Evolutionary conservation across 2,888 invertebrate species (phyloP).

Genomic region (Limnephilus auricula): DNA sequence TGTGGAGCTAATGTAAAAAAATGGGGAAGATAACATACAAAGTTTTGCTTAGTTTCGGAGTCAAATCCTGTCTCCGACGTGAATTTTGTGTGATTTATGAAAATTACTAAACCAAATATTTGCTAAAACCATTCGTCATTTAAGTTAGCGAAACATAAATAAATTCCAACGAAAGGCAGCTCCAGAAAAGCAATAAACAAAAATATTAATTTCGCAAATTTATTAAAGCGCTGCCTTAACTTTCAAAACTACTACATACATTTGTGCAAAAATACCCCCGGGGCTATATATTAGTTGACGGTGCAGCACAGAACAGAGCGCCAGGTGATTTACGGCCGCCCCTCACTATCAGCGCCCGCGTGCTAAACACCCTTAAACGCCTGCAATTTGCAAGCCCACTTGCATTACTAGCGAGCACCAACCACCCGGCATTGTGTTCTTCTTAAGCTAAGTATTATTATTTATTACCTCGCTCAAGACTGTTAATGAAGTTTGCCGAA

Average conservation of each 20-base stretch:
- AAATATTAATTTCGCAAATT: neutral
- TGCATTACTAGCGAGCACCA: neutral
- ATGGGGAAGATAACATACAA: too few species aligned
- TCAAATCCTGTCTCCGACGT: too few species aligned
- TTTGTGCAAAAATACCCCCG: neutral
- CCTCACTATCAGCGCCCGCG: conserved; percentile 21
- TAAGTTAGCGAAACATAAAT: neutral
- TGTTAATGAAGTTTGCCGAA: neutral
- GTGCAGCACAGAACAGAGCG: neutral
- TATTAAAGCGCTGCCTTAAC: neutral
- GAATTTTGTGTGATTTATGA: too few species aligned
- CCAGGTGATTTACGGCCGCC: conserved; percentile 24
- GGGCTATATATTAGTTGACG: neutral
- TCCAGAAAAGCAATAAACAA: neutral
- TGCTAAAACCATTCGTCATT: neutral
- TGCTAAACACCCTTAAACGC: conserved; percentile 10
- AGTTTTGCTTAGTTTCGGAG: too few species aligned
- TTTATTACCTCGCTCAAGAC: neutral
- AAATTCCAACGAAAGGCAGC: conserved; percentile 16
- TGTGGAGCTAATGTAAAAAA: too few species aligned
- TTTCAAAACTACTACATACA: neutral
- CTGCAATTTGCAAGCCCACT: conserved; percentile 16
- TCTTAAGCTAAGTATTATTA: neutral
- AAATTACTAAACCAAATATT: too few species aligned
- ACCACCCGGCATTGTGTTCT: neutral